Evolutionary conservation across 1,140 invertebrate genomes (phyloP).

Genomic region (Drosophila grimshawi): DNA sequence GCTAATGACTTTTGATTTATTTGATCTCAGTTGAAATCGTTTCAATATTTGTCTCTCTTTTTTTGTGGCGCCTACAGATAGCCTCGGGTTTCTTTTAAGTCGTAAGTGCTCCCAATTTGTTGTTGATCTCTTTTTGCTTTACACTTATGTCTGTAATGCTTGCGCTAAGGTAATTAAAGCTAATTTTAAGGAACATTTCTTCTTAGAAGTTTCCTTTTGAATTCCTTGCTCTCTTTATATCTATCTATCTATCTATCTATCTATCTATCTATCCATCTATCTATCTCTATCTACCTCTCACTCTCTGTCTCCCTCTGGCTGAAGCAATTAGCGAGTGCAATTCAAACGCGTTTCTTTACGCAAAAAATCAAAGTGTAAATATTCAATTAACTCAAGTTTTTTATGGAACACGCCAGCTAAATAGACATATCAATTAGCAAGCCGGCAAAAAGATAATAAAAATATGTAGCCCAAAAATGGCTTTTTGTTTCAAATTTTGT

Average conservation of each 20-base stretch:
- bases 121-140: constrained; percentile 2
- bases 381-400: neutral
- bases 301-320: neutral
- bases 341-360: neutral
- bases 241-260: no score
- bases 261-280: no score
- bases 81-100: constrained; percentile 15
- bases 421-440: constrained; percentile 29
- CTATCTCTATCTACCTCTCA: neutral
- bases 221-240: no score
- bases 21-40: constrained; percentile 46
- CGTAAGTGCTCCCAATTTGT: neutral
- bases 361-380: constrained; percentile 8
- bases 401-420: neutral
- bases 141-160: neutral
- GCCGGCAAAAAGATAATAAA: constrained; percentile 9
- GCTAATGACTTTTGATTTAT: constrained; percentile 60
- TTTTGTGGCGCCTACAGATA: neutral
- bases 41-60: constrained; percentile 50
- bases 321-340: constrained; percentile 4
- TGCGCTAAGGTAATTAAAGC: neutral
- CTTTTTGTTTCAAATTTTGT: neutral
- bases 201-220: neutral
- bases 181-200: neutral
- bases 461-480: neutral